These are phyloP conservation scores for Caenorhabditis inopinata DNA, from an alignment of 1,140 invertebrate species.

Conservation along the genomic window DNA sequence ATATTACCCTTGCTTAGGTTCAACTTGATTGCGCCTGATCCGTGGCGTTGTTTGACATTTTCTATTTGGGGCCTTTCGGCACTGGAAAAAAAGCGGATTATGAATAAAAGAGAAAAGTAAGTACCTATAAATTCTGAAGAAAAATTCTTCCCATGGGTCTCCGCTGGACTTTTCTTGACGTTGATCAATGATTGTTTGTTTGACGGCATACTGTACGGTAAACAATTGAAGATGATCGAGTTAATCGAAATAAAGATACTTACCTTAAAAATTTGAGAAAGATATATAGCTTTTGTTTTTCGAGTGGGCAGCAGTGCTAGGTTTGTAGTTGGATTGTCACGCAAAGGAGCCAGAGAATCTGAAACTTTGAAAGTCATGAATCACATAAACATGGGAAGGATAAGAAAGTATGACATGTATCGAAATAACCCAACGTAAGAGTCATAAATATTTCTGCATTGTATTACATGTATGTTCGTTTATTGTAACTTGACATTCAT, in stretches of 20 bases:
- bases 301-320: background rate
- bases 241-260: no score
- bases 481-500: no score
- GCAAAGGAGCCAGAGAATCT: background rate
- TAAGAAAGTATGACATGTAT: no score
- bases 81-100: background rate
- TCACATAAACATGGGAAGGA: no score
- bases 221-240: background rate
- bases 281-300: slow-evolving; percentile 15
- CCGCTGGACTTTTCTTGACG: background rate
- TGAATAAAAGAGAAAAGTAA: background rate
- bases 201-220: background rate
- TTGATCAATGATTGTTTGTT: background rate
- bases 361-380: no score
- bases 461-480: no score
- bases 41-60: background rate
- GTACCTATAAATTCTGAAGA: background rate
- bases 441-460: no score
- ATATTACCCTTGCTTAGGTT: background rate
- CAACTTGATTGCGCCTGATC: background rate
- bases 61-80: background rate
- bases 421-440: no score
- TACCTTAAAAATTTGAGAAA: slow-evolving; percentile 5
- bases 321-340: background rate
- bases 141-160: slow-evolving; percentile 11